A percentile compares a stretch with the other conserved stretches of the same genome.
phyloP scores from a whole-genome alignment of 2,888 invertebrate genomes.

The Luperina nickerlii region DNA sequence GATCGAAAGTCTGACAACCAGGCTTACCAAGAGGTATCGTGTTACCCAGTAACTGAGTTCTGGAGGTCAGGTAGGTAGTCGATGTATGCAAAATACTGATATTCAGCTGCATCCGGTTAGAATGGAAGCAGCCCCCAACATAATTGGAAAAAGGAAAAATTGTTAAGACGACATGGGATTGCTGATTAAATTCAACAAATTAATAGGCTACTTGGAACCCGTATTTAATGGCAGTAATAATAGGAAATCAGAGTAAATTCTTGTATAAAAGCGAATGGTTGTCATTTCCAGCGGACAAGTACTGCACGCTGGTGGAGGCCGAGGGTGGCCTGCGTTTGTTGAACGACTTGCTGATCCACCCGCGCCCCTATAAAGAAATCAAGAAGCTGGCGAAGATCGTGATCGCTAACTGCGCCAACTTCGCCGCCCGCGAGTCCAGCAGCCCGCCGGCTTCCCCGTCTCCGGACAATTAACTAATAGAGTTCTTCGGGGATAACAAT shows the following conservation, averaged over 20 bases:
- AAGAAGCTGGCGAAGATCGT: conserved; percentile 93
- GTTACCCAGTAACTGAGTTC: neutral
- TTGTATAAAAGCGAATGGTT: neutral
- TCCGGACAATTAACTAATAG: conserved; percentile 81
- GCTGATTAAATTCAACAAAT: neutral
- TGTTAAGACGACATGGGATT: neutral
- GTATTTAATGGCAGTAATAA: too few species aligned
- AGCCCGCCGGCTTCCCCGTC: conserved; percentile 56
- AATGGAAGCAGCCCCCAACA: neutral
- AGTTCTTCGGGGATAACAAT: conserved; percentile 78
- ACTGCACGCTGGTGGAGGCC: conserved; percentile 95
- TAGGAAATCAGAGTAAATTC: neutral
- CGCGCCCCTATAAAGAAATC: conserved; percentile 91
- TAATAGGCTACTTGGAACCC: neutral
- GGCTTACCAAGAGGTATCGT: neutral
- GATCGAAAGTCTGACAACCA: neutral
- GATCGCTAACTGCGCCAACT: conserved; percentile 91
- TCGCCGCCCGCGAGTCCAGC: conserved; percentile 59
- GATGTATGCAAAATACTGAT: neutral
- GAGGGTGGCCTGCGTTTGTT: conserved; percentile 96
- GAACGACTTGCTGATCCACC: conserved; percentile 91
- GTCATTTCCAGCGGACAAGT: conserved; percentile 95
- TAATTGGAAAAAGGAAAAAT: too few species aligned
- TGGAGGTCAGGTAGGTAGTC: neutral
- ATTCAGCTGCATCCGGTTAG: neutral